Evolutionary conservation across 2,113 vertebrate species (phyloP).

Genomic region (Sitta europaea): DNA sequence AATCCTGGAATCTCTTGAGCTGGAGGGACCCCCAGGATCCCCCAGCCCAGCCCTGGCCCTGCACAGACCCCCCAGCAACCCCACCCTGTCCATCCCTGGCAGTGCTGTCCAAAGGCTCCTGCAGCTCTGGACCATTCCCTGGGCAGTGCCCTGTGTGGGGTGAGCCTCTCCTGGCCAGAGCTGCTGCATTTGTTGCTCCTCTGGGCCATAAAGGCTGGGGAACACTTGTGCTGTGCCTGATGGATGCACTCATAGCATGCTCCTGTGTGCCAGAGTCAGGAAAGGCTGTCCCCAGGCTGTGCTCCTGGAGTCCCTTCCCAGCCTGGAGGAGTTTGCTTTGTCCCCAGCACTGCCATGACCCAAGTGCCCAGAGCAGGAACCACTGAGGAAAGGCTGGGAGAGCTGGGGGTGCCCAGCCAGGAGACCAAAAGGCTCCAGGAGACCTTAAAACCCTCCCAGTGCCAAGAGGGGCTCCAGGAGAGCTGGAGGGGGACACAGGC

Average conservation of each 20-base stretch:
- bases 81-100: background rate
- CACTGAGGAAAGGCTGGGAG: background rate
- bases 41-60: rapidly evolving
- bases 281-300: rapidly evolving
- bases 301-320: background rate
- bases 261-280: background rate
- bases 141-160: background rate
- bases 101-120: background rate
- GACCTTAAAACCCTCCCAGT: rapidly evolving
- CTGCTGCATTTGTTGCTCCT: rapidly evolving
- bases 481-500: background rate
- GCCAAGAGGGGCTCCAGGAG: background rate
- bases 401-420: background rate
- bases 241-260: background rate
- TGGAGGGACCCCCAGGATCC: background rate
- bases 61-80: background rate
- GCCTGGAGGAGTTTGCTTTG: background rate
- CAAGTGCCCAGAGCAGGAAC: background rate
- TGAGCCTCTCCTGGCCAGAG: too few species aligned
- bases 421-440: background rate
- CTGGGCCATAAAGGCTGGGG: background rate
- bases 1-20: background rate
- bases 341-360: background rate
- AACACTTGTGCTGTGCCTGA: background rate
- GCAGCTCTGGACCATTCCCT: background rate